Evolutionary conservation across 2,797 vertebrate species (phyloP), one percentile per base, ranked within the genome.

Genomic region (Coranthus polyacanthus): DNA sequence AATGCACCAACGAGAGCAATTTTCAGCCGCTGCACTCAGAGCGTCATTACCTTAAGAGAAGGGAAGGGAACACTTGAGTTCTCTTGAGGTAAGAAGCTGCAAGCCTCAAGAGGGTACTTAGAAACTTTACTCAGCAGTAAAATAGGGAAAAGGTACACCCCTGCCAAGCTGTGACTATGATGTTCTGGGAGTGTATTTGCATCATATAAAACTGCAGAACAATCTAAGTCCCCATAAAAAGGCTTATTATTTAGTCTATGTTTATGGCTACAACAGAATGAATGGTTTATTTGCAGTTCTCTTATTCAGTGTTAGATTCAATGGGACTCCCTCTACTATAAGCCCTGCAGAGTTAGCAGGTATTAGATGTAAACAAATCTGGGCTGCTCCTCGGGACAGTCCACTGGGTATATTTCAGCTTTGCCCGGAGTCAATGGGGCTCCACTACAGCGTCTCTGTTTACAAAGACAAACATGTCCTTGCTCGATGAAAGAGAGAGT

Each of bases 401-500:
- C 77, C 65, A 38, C 65, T 39, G 63, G 66, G 66, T 67, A 20
- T 39, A 44, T 65, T 65, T 46, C 59, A 65, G 70, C 38, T 49
- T 52, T 59, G 38, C 52, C 51, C 52, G 6, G 34, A 78, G 69
- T 75, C 68, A 78, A 71, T 43, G 56, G 69, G 29, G 46, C 68
- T 74, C 70, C 37, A 42, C 67, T 50, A 44, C 39, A 59, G 67
- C 7, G 3, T 29, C 8, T 29, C 3, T 29, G 26, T 29, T 29
- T 29, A 29, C 26, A 29, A 29, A 29, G 26, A 29, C 26, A 29
- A 29, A 29, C 5, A 7, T 29, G 26, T 29, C 26, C 26, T 29
- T 29, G 26, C 3, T 29, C 26, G 72, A 50, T 84, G 80, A 86
- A 84, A 84, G 81, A 83, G 70, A 81, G 71, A 60, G 54, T 55